Evolutionary conservation across 2,113 vertebrate species (phyloP).

Genomic region (Burhinus oedicnemus): DNA sequence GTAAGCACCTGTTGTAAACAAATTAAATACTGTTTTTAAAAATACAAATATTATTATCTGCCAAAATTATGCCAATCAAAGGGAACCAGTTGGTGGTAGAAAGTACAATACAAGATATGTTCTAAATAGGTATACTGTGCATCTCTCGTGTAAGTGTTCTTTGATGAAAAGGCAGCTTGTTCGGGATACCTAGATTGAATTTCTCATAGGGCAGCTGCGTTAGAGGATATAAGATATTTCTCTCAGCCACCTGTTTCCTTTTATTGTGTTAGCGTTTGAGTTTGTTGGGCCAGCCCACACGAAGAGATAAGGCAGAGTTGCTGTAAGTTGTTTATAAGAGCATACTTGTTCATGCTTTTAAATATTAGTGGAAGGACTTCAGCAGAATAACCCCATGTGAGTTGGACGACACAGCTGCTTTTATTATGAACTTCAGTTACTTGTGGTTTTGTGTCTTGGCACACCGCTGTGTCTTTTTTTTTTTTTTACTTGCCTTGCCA

Average conservation of each 20-base stretch:
- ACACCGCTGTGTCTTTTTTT: constrained; percentile 70
- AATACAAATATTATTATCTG: constrained; percentile 72
- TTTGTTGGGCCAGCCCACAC: constrained; percentile 39
- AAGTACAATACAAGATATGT: constrained; percentile 68
- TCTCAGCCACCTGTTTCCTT: constrained; percentile 85
- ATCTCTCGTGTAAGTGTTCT: constrained; percentile 61
- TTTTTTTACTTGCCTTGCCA: constrained; percentile 68
- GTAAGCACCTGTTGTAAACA: constrained; percentile 78
- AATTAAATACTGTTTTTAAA: constrained; percentile 70
- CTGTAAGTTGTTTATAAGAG: constrained; percentile 59
- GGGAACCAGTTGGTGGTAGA: constrained; percentile 68
- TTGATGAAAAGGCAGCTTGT: constrained; percentile 79
- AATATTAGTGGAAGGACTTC: constrained; percentile 72
- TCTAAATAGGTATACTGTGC: constrained; percentile 67
- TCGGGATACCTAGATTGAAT: constrained; percentile 82
- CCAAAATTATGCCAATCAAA: constrained; percentile 75
- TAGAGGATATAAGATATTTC: constrained; percentile 75
- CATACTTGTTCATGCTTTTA: constrained; percentile 64
- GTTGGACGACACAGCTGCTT: constrained; percentile 63
- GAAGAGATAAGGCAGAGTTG: constrained; percentile 63
- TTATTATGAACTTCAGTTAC: constrained; percentile 62
- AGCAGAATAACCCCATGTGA: constrained; percentile 49
- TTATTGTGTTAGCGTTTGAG: constrained; percentile 66
- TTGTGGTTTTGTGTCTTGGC: constrained; percentile 74
- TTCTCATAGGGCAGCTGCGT: constrained; percentile 84